Conservation (phyloP, 1,140 invertebrate genomes). For the Palaemon carinicauda region DNA sequence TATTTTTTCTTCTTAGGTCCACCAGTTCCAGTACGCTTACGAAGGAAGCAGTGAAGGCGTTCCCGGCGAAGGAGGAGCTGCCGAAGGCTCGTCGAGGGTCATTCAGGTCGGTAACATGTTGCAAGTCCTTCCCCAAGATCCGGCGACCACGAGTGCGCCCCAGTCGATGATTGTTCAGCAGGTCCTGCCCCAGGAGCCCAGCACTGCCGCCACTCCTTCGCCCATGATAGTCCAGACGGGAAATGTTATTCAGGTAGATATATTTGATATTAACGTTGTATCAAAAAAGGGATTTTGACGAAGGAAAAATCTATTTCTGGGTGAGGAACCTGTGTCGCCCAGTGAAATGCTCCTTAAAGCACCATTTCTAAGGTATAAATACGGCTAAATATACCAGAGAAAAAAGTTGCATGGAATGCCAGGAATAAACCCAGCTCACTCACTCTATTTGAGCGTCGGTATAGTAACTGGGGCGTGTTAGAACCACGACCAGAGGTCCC, state of each 20-base stretch:
- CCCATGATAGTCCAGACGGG: constrained; percentile 50
- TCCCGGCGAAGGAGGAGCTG: background rate
- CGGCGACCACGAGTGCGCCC: constrained; percentile 43
- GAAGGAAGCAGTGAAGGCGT: background rate
- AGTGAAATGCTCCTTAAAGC: no score
- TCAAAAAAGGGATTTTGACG: no score
- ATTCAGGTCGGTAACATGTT: constrained; percentile 71
- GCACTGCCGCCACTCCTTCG: constrained; percentile 27
- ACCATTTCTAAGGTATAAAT: no score
- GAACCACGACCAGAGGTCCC: no score
- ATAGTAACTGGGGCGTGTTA: no score
- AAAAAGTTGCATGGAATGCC: no score
- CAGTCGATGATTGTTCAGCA: constrained; percentile 61
- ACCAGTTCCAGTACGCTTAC: constrained; percentile 60
- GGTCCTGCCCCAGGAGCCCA: constrained; percentile 67
- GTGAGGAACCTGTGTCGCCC: no score
- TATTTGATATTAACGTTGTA: no score
- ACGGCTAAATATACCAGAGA: no score
- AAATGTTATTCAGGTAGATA: constrained; percentile 44
- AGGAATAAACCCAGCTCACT: no score
- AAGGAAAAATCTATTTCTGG: no score
- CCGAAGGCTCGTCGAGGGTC: constrained; percentile 23
- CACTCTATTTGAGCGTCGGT: no score
- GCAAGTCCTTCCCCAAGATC: constrained; percentile 69
- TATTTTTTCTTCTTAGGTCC: constrained; percentile 21